These are phyloP conservation scores for Megaceryle torquata DNA, from an alignment of 2,113 vertebrate genomes.

Conservation along the genomic window DNA sequence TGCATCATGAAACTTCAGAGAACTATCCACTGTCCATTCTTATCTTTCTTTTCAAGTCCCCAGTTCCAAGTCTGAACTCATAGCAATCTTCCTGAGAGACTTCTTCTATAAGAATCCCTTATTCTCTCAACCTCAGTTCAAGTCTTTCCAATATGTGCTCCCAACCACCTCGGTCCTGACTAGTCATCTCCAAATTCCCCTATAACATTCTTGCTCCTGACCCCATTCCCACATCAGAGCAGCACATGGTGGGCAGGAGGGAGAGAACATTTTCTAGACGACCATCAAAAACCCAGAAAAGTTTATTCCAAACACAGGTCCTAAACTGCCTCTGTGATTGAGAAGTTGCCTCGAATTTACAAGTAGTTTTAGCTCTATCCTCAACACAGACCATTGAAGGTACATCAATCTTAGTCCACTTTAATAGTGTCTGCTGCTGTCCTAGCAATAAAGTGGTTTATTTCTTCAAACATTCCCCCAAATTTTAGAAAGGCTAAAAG, in stretches of 20 bases:
- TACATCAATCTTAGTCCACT: background rate
- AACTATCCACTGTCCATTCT: background rate
- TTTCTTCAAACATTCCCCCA: background rate
- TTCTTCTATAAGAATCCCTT: background rate
- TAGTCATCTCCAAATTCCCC: background rate
- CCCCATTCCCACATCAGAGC: background rate
- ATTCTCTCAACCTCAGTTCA: background rate
- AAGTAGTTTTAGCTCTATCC: background rate
- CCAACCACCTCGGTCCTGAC: background rate
- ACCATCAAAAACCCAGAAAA: background rate
- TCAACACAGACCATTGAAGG: background rate
- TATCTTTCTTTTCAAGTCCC: background rate
- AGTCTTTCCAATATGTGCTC: background rate
- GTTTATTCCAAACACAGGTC: background rate
- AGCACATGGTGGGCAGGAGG: rapidly evolving
- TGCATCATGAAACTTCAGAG: background rate
- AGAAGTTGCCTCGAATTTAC: background rate
- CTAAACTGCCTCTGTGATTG: background rate
- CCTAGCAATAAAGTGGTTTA: background rate
- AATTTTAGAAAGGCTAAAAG: background rate
- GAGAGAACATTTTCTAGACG: background rate
- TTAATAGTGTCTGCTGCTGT: background rate
- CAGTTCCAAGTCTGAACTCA: background rate
- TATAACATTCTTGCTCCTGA: background rate
- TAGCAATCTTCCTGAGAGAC: background rate